Evolutionary conservation across 2,113 vertebrate species (phyloP), one percentile per base, ranked within the genome.

Genomic region (Equus quagga): DNA sequence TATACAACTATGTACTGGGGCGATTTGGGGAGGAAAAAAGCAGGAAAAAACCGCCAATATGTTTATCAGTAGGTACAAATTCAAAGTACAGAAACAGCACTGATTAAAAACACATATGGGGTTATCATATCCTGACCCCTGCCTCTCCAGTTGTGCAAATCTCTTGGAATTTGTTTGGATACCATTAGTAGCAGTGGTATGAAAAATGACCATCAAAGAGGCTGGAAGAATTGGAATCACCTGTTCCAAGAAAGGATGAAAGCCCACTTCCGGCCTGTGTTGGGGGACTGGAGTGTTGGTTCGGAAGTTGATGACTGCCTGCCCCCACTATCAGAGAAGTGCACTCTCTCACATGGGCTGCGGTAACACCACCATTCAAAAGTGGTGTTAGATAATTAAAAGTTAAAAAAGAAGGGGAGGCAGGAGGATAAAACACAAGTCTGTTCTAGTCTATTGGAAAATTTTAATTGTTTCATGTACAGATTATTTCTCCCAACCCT

Each of bases 381-480:
- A 62, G 19, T 51, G 19, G 33, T 69, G 17, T 18, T 49, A 54
- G 7, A n/a, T 70, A 33, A 86, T 84, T 81, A 62, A 78, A 85
- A 91, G 8, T 88, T 24, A 46, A 67, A 70, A 70, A 81, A 91
- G 51, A 54, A 92, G 14, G 1, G 10, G 9, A 86, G 19, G 6
- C 13, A 75, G 33, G 14, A 78, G 44, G 18, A 44, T 36, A 56
- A 46, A 91, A 62, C 14, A 56, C 64, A 84, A 58, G 5, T 41
- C 6, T 88, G n/a, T 81, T 96, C 80, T 41, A 56, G 1, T 95
- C 44, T 51, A 28, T 41, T 56, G 26, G 33, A 89, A 88, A 67
- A 28, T 28, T 67, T 94, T 93, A 75, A 93, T 41, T 93, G 54
- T 73, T 95, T 97, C 8, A 78, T 76, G 19, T 62, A 75, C 24